Base-by-base conservation (phyloP, 2,888 invertebrate species). In the Coelopa pilipes region DNA sequence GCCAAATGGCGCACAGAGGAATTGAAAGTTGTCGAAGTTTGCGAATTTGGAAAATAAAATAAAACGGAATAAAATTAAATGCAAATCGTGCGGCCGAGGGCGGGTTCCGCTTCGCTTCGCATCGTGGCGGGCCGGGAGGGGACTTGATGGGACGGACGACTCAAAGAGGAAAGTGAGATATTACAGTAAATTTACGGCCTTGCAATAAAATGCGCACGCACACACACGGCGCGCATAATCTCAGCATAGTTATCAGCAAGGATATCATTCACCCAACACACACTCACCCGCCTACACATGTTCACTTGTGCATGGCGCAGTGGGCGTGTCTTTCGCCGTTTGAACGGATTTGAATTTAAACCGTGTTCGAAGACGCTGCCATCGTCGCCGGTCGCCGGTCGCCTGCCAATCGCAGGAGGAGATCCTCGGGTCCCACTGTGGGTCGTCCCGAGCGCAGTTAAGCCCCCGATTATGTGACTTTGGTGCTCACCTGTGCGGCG, bases 21-120 rank as follows among this genome's bases (percentile, higher is more conserved):
- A 72, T 65, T 72, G 65, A 67, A 67, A 67, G 67, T 67, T 60
- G n/a, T n/a, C 7, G 53, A 69, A 73, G 63, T 73, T 69, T 73
- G 55, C 55, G 45, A 69, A 60, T 73, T 69, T 34, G 17, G 46
- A 13, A 57, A 69, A 62, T 62, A 66, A 72, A 73, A 69, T 69
- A 17, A 57, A 69, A 62, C 53, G 67, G 67, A 73, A 69, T 69
- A 63, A 69, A 69, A 68, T 69, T 69, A 69, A 69, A 68, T 69
- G 73, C 69, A 73, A 73, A 73, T 62, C 55, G 59, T 50, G 50
- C 53, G 53, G 15, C 9, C 4, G 34, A 34, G 34, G 4, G 34
- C n/a, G n/a, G n/a, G n/a, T n/a, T n/a, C n/a, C n/a, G n/a, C n/a
- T n/a, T n/a, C n/a, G n/a, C n/a, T n/a, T n/a, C n/a, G n/a, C n/a